Conservation (phyloP, 1,140 invertebrate species). For the Parasteatoda tepidariorum region DNA sequence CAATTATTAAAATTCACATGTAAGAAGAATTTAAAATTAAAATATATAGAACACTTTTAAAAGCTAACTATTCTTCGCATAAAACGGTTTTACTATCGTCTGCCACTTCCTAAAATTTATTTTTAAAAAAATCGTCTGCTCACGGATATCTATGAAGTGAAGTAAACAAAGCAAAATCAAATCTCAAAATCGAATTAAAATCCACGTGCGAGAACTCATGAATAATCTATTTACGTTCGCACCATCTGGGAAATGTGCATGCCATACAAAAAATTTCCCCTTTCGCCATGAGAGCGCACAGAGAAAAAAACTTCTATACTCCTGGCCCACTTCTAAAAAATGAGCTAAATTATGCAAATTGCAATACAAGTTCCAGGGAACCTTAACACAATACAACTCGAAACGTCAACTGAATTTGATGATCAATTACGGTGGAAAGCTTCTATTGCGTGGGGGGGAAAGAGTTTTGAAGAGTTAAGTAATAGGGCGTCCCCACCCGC, state of each 20-base stretch:
- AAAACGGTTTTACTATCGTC: no score
- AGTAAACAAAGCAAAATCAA: neutral
- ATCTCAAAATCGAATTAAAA: neutral
- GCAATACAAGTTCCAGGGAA: neutral
- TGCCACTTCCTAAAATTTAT: no score
- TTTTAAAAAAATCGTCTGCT: no score
- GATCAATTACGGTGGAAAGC: conserved; percentile 17
- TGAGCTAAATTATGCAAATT: conserved; percentile 27
- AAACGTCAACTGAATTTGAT: conserved; percentile 31
- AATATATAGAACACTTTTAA: no score
- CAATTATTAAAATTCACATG: no score
- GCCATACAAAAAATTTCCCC: neutral
- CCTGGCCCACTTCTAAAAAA: conserved; percentile 14
- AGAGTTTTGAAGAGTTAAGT: neutral
- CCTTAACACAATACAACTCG: conserved; percentile 10
- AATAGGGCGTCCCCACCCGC: neutral
- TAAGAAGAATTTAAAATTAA: no score
- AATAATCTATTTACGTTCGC: conserved; percentile 2
- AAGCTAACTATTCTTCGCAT: no score
- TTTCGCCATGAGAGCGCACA: neutral
- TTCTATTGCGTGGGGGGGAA: neutral
- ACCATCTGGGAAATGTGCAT: conserved; percentile 2
- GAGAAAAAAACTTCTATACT: neutral
- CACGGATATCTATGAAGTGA: no score
- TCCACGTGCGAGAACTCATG: neutral